A percentile compares a stretch with the other conserved stretches of the same genome.
Evolutionary conservation across 2,113 vertebrate genomes (phyloP).

Genomic region (Oxygymnocypris stewartii): DNA sequence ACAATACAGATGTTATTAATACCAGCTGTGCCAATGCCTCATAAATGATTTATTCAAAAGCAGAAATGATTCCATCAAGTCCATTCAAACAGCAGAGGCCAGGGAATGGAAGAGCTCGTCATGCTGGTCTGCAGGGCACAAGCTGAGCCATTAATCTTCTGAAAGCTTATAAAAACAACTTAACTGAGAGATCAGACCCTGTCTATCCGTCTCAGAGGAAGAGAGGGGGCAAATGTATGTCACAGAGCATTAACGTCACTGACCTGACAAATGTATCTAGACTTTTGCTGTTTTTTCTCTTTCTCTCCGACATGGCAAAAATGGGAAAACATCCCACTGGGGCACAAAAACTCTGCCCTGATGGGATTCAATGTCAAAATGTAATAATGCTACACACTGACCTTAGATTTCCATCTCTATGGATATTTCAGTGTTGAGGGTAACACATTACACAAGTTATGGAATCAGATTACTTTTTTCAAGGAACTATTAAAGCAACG

Average conservation of each 20-base stretch:
- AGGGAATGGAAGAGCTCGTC: slow-evolving; percentile 49
- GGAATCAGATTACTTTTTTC: too few relatives aligned
- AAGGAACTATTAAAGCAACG: too few relatives aligned
- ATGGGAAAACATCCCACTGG: background rate
- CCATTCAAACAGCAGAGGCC: slow-evolving; percentile 36
- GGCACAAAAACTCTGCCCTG: background rate
- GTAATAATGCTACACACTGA: background rate
- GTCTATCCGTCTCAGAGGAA: slow-evolving; percentile 55
- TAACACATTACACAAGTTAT: too few relatives aligned
- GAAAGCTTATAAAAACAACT: slow-evolving; percentile 54
- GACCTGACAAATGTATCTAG: slow-evolving; percentile 53
- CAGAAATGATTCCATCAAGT: slow-evolving; percentile 45
- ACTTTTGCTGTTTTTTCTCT: slow-evolving; percentile 46
- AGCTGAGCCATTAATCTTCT: slow-evolving; percentile 61
- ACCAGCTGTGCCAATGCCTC: slow-evolving; percentile 31
- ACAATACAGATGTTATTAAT: slow-evolving; percentile 35
- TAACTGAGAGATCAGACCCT: slow-evolving; percentile 55
- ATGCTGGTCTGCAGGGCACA: slow-evolving; percentile 46
- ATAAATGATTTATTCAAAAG: slow-evolving; percentile 45
- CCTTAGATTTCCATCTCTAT: background rate
- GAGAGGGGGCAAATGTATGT: slow-evolving; percentile 54
- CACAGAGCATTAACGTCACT: slow-evolving; percentile 57
- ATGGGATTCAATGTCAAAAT: background rate
- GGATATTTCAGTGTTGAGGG: background rate
- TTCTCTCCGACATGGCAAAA: slow-evolving; percentile 27